phyloP scores from a whole-genome alignment of 2,888 invertebrate genomes.

The Dynastes hyllus region DNA sequence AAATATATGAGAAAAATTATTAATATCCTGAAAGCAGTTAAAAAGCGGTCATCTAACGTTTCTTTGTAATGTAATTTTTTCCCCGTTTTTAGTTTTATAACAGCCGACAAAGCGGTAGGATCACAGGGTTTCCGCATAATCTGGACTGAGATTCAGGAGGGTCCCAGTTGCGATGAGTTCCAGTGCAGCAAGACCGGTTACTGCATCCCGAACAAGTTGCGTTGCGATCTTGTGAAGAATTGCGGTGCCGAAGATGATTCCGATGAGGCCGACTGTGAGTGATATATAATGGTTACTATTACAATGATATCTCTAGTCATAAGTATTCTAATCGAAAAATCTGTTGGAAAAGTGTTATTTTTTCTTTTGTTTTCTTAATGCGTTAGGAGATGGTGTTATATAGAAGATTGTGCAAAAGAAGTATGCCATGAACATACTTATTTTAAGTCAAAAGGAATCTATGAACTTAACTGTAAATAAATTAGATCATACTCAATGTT shows the following conservation, averaged over 20 bases:
- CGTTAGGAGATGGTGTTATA: too few relatives aligned
- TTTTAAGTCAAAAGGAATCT: too few relatives aligned
- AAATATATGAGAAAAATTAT: too few relatives aligned
- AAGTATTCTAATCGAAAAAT: conserved; percentile 15
- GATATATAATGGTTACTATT: conserved; percentile 65
- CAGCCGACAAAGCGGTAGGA: conserved; percentile 95
- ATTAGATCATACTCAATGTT: too few relatives aligned
- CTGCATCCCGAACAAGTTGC: conserved; percentile 85
- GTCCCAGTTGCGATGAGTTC: conserved; percentile 80
- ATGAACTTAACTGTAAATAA: too few relatives aligned
- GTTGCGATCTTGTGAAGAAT: conserved; percentile 87
- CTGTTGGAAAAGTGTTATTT: too few relatives aligned
- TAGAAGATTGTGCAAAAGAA: too few relatives aligned
- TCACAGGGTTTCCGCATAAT: conserved; percentile 94
- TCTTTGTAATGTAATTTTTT: too few relatives aligned
- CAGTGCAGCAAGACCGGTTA: conserved; percentile 81
- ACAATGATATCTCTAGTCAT: conserved; percentile 51
- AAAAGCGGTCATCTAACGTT: too few relatives aligned
- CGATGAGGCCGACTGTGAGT: conserved; percentile 89
- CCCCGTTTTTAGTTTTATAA: conserved; percentile 83
- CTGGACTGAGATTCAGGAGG: conserved; percentile 92
- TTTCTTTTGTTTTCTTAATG: too few relatives aligned
- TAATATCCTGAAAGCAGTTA: too few relatives aligned
- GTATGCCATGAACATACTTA: too few relatives aligned
- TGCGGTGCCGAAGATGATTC: conserved; percentile 87